A percentile compares a stretch with the other conserved stretches of the same genome.
Evolutionary conservation across 2,113 vertebrate species (phyloP).

Genomic region (Dasyurus viverrinus): DNA sequence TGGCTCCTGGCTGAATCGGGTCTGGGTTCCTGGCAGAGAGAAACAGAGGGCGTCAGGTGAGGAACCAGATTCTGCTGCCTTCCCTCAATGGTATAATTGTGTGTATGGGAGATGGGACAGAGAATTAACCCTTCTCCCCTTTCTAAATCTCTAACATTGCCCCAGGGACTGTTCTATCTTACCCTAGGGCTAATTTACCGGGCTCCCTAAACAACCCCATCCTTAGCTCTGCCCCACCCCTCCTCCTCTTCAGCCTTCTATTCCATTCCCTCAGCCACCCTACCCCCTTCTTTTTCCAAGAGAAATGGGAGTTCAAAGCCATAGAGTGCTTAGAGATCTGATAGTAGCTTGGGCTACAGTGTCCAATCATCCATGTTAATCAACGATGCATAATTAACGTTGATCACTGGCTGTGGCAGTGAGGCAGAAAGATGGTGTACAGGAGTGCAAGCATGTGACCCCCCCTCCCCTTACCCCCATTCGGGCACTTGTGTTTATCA

Average conservation of each 20-base stretch:
- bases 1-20: constrained; percentile 94
- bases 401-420: not conserved
- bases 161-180: not conserved
- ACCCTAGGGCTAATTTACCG: not conserved
- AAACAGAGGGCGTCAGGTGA: constrained; percentile 16
- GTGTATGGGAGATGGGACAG: not conserved
- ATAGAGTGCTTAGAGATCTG: not conserved
- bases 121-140: not conserved
- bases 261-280: not conserved
- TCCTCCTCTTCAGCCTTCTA: not conserved
- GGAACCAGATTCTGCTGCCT: not conserved
- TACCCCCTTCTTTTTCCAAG: not conserved
- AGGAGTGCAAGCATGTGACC: not conserved
- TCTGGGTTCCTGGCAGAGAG: constrained; percentile 80
- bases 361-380: constrained; percentile 1
- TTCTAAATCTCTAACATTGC: not conserved
- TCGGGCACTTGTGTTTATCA: not conserved
- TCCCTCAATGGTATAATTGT: not conserved
- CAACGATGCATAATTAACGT: not conserved
- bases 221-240: not conserved
- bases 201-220: not conserved
- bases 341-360: not conserved
- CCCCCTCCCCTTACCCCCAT: not conserved
- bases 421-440: not conserved
- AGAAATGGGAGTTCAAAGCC: not conserved